Evolutionary conservation across 2,888 invertebrate genomes (phyloP).

Genomic region (Acleris laterana): DNA sequence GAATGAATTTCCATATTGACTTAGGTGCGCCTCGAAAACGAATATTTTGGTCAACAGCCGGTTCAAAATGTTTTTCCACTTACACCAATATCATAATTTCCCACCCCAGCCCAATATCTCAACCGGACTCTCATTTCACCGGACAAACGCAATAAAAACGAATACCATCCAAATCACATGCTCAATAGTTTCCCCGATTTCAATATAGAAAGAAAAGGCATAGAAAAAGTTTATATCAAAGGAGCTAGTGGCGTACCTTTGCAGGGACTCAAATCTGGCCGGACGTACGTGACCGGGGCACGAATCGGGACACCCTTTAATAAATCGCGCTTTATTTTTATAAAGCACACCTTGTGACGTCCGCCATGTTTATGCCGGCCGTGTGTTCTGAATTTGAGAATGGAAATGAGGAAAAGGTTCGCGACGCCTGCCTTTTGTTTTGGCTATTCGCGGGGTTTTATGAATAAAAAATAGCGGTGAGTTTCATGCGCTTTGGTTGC

Average conservation of each 20-base stretch:
- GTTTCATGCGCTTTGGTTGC: slow-evolving; percentile 23
- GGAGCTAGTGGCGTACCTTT: slow-evolving; percentile 59
- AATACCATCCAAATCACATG: slow-evolving; percentile 48
- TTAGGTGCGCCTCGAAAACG: too few species aligned
- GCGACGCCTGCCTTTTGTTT: slow-evolving; percentile 45
- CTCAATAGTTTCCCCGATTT: slow-evolving; percentile 64
- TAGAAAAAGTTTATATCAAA: slow-evolving; percentile 74
- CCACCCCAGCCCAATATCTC: slow-evolving; percentile 15
- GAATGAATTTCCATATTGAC: too few species aligned
- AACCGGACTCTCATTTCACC: slow-evolving; percentile 18
- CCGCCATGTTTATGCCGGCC: slow-evolving; percentile 70
- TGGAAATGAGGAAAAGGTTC: slow-evolving; percentile 44
- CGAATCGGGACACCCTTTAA: slow-evolving; percentile 64
- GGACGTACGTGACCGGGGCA: slow-evolving; percentile 67
- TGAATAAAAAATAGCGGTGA: slow-evolving; percentile 35
- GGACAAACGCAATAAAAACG: slow-evolving; percentile 41
- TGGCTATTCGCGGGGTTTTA: slow-evolving; percentile 37
- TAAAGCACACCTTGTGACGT: slow-evolving; percentile 75
- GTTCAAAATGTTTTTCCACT: not conserved
- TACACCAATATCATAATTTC: slow-evolving; percentile 16
- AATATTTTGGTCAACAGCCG: not conserved
- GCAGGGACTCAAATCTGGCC: slow-evolving; percentile 72
- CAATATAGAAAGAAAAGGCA: slow-evolving; percentile 66
- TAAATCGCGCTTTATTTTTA: slow-evolving; percentile 80
- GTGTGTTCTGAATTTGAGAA: slow-evolving; percentile 70